Evolutionary conservation across 1,140 invertebrate species (phyloP).

Genomic region (Saxidomus purpurata): DNA sequence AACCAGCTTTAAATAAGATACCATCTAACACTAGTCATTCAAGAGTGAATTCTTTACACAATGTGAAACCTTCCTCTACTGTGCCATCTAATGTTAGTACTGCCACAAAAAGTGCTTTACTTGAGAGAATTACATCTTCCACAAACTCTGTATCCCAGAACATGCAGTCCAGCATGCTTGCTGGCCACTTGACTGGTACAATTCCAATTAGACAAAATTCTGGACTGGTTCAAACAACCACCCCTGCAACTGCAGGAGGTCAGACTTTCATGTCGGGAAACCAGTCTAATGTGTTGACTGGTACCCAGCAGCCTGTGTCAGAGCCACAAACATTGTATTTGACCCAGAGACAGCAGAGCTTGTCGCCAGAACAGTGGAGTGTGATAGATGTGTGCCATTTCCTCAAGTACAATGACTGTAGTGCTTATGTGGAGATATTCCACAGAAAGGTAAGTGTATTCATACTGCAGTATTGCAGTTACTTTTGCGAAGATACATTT

Average conservation of each 20-base stretch:
- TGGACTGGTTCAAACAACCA: constrained; percentile 37
- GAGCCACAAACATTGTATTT: constrained; percentile 65
- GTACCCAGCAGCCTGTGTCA: not conserved
- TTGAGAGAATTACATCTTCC: constrained; percentile 51
- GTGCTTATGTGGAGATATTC: constrained; percentile 65
- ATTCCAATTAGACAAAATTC: constrained; percentile 52
- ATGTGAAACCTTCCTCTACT: not conserved
- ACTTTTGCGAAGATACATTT: no score
- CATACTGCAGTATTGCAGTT: no score
- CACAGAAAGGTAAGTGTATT: constrained; percentile 64
- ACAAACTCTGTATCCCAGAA: not conserved
- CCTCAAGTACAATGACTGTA: constrained; percentile 65
- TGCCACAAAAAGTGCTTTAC: constrained; percentile 56
- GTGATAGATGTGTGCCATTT: constrained; percentile 67
- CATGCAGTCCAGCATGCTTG: constrained; percentile 21
- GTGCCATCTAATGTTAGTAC: constrained; percentile 25
- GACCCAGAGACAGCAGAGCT: constrained; percentile 62
- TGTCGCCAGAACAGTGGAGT: constrained; percentile 54
- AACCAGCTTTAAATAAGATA: constrained; percentile 6
- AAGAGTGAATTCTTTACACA: not conserved
- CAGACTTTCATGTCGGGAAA: not conserved
- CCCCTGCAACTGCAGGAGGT: not conserved
- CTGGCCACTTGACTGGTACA: constrained; percentile 55
- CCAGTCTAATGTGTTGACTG: constrained; percentile 24
- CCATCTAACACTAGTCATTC: not conserved